Conservation (phyloP, 1,140 invertebrate genomes). For the Ooceraea biroi region DNA sequence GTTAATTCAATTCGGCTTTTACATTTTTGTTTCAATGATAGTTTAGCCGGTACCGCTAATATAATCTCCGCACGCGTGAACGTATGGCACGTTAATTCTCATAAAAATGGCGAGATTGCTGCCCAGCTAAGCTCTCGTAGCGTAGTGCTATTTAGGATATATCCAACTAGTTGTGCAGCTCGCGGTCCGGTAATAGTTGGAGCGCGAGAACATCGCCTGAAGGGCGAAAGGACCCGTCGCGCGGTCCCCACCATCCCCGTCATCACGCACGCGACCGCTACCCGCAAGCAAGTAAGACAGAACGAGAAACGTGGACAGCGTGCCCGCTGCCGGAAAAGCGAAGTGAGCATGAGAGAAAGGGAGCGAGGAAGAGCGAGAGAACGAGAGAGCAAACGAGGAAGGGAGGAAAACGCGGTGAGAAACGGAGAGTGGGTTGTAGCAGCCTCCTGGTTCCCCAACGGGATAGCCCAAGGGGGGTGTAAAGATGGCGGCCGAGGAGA, state of each 20-base stretch:
- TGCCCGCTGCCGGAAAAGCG: conserved; percentile 32
- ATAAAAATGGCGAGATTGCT: conserved; percentile 9
- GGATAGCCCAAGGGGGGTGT: conserved; percentile 77
- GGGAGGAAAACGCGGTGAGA: conserved; percentile 67
- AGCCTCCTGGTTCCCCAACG: conserved; percentile 73
- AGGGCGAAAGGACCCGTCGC: conserved; percentile 68
- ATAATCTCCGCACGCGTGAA: not conserved
- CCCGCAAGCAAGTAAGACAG: conserved; percentile 74
- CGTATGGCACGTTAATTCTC: not conserved
- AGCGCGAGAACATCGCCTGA: conserved; percentile 59
- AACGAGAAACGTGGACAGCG: conserved; percentile 53
- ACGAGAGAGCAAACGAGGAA: conserved; percentile 55
- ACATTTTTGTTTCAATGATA: no score
- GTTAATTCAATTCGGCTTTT: no score
- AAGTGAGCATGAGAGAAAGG: conserved; percentile 25
- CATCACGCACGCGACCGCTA: conserved; percentile 78
- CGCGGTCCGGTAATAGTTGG: conserved; percentile 31
- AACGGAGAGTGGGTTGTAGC: conserved; percentile 71
- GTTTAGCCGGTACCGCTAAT: no score
- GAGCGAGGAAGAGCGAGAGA: conserved; percentile 29
- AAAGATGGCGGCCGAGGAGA: conserved; percentile 84
- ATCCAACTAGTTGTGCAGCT: conserved; percentile 26
- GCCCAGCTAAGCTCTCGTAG: not conserved
- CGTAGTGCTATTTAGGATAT: conserved; percentile 33
- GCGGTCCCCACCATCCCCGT: conserved; percentile 71